phyloP scores from a whole-genome alignment of 2,113 vertebrate genomes.

The Micronisus gabar region DNA sequence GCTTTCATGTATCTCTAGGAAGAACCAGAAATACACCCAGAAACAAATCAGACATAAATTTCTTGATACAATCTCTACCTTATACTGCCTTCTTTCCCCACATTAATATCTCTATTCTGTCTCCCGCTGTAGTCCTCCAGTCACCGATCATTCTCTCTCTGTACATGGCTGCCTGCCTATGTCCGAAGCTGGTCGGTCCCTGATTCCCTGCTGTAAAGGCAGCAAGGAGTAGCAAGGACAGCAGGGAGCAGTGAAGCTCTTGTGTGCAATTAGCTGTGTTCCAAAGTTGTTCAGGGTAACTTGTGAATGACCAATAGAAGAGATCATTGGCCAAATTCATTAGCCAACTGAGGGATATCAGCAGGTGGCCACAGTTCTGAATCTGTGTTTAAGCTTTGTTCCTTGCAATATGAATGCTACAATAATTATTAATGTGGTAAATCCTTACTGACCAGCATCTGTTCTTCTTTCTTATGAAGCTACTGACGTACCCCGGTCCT shows the following conservation, averaged over 20 bases:
- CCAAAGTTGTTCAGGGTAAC: neutral
- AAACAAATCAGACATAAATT: neutral
- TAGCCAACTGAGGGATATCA: neutral
- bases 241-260: neutral
- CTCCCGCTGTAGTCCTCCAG: neutral
- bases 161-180: neutral
- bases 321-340: neutral
- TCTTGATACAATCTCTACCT: neutral
- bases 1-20: neutral
- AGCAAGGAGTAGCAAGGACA: neutral
- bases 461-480: neutral
- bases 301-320: neutral
- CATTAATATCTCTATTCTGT: neutral
- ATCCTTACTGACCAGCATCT: neutral
- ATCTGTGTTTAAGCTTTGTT: neutral
- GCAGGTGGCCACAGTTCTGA: neutral
- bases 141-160: neutral
- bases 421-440: neutral
- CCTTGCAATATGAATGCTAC: neutral
- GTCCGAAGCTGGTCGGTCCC: neutral
- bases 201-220: neutral
- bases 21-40: neutral
- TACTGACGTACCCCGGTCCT: fast-evolving
- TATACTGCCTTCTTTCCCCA: neutral
- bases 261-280: neutral